Evolutionary conservation across 2,888 invertebrate species (phyloP), one percentile per base, ranked within the genome.

Genomic region (Synergus umbraculus): DNA sequence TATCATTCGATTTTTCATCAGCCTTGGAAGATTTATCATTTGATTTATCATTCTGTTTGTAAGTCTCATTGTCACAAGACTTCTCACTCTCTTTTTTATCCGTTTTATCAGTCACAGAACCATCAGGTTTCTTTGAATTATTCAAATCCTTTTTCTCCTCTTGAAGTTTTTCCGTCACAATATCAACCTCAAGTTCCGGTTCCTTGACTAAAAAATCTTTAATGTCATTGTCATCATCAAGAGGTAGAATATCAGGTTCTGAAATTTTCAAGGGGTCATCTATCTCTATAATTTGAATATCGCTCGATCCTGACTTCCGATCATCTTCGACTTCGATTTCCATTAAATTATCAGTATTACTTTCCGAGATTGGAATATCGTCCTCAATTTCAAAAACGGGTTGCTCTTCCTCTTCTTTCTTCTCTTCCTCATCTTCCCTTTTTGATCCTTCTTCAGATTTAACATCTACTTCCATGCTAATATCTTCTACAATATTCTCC

Each of bases 1-100:
- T 87, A 8, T 92, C 91, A 77, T 91, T 92, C 0, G 89, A 86
- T 84, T 92, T 92, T 44, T 89, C 89, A 4, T 89, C 85, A 9
- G 83, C 81, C 49, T 89, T 89, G n/a, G 65, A 80, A 0, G 77
- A 79, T 80, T 87, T 90, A 4, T 89, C 88, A 66, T 85, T 85
- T 10, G 76, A 78, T 49, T 87, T 87, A 29, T 88, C 88, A 12
- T 87, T 87, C 0, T 84, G 85, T 76, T 85, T 87, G 41, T 83
- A 84, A 60, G 82, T 82, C 77, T 88, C 90, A 67, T 92, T 93
- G 76, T 93, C 92, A 37, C 87, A 90, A 44, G 90, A 90, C 78
- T 93, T 92, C 80, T 90, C 91, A 79, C 86, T 85, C 4, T 85
- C 82, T 18, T 64, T 77, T 44, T 81, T 80, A 9, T 84, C 83